Evolutionary conservation across 1,140 invertebrate genomes (phyloP).

Genomic region (Sinella curviseta): DNA sequence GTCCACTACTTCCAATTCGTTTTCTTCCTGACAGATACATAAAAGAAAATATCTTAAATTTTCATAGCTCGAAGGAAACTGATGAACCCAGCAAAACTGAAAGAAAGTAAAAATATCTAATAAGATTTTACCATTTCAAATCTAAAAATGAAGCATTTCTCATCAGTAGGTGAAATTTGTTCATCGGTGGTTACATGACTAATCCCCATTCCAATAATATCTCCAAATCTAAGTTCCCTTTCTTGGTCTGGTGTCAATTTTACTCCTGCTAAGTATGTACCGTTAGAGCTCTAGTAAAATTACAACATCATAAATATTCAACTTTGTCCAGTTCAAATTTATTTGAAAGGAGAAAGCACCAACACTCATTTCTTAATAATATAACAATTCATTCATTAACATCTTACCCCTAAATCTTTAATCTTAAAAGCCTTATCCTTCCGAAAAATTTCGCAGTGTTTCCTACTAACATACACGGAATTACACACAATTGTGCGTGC

Average conservation of each 20-base stretch:
- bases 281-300: constrained; percentile 32
- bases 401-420: not conserved
- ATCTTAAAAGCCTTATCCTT: not conserved
- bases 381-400: not conserved
- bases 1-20: not conserved
- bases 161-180: too few species aligned
- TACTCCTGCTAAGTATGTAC: constrained; percentile 30
- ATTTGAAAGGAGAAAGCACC: not conserved
- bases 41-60: too few species aligned
- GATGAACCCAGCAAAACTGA: too few species aligned
- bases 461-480: not conserved
- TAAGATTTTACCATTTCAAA: not conserved
- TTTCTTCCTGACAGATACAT: too few species aligned
- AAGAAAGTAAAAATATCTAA: too few species aligned
- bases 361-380: not conserved
- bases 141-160: not conserved
- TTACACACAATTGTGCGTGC: not conserved
- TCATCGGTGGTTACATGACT: too few species aligned
- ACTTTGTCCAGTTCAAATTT: not conserved
- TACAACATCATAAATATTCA: not conserved
- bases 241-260: not conserved
- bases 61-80: too few species aligned
- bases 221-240: constrained; percentile 32
- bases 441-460: not conserved
- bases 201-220: constrained; percentile 36